phyloP scores from a whole-genome alignment of 2,888 invertebrate genomes.

The Rhamphomyia laevipes region DNA sequence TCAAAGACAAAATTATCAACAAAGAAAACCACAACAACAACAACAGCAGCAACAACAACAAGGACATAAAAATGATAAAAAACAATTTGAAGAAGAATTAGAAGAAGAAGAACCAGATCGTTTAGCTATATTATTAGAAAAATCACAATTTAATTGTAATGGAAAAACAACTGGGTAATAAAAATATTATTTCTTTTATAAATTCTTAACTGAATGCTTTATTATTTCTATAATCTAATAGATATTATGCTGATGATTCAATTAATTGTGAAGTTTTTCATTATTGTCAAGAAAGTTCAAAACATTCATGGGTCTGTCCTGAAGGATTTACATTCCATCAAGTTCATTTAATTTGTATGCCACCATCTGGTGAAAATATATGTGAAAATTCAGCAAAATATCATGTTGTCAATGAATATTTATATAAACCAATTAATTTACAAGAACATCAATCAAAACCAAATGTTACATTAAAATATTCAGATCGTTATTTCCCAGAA shows the following conservation, averaged over 20 bases:
- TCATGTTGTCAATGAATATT: slow-evolving; percentile 85
- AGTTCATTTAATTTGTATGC: slow-evolving; percentile 90
- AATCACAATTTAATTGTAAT: slow-evolving; percentile 73
- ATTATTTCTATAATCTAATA: slow-evolving; percentile 14
- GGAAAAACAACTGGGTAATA: slow-evolving; percentile 61
- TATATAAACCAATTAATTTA: slow-evolving; percentile 77
- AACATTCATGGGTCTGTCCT: slow-evolving; percentile 88
- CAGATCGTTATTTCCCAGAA: slow-evolving; percentile 73
- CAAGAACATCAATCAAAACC: slow-evolving; percentile 72
- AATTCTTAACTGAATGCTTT: background rate
- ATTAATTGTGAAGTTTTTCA: slow-evolving; percentile 87
- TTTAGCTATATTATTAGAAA: slow-evolving; percentile 61
- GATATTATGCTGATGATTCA: slow-evolving; percentile 80
- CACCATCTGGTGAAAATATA: slow-evolving; percentile 76
- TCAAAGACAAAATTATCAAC: slow-evolving; percentile 15
- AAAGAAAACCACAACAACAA: slow-evolving; percentile 25
- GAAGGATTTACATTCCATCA: slow-evolving; percentile 62
- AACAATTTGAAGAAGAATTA: slow-evolving; percentile 49
- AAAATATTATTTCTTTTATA: no score
- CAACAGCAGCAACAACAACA: slow-evolving; percentile 21
- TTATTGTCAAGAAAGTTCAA: slow-evolving; percentile 80
- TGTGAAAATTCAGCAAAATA: slow-evolving; percentile 81
- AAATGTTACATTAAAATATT: slow-evolving; percentile 66
- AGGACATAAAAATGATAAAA: slow-evolving; percentile 18
- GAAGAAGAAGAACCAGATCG: slow-evolving; percentile 80